These are phyloP conservation scores for Excalfactoria chinensis DNA, from an alignment of 2,113 vertebrate species.

Conservation along the genomic window DNA sequence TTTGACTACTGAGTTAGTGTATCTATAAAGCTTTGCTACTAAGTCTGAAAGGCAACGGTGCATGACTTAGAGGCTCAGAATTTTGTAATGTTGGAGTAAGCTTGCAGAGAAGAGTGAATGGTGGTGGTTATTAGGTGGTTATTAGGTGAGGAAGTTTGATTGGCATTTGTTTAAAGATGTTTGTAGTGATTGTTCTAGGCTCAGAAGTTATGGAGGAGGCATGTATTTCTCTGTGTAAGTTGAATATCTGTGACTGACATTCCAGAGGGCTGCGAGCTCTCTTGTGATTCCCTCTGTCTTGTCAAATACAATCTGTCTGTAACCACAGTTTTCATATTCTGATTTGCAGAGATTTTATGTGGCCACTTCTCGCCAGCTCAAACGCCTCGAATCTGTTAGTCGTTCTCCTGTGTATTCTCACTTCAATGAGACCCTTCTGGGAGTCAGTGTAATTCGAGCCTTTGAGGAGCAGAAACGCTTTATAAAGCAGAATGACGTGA, in stretches of 20 bases:
- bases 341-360: constrained; percentile 91
- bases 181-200: background rate
- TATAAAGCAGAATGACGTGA: constrained; percentile 86
- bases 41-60: background rate
- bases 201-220: background rate
- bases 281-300: background rate
- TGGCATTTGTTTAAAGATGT: background rate
- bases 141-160: background rate
- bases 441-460: constrained; percentile 92
- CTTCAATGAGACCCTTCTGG: constrained; percentile 94
- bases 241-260: background rate
- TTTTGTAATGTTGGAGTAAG: background rate
- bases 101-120: background rate
- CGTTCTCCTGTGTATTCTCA: constrained; percentile 95
- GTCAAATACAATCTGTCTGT: background rate
- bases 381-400: constrained; percentile 93
- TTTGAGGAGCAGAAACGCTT: constrained; percentile 91
- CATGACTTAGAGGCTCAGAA: background rate
- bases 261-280: background rate
- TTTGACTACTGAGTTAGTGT: background rate
- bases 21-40: background rate
- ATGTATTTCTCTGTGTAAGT: background rate
- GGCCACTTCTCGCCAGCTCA: constrained; percentile 93
- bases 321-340: background rate
- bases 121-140: too few relatives aligned